These are phyloP conservation scores for Ammodytes marinus DNA, from an alignment of 2,113 vertebrate species.

Conservation along the genomic window DNA sequence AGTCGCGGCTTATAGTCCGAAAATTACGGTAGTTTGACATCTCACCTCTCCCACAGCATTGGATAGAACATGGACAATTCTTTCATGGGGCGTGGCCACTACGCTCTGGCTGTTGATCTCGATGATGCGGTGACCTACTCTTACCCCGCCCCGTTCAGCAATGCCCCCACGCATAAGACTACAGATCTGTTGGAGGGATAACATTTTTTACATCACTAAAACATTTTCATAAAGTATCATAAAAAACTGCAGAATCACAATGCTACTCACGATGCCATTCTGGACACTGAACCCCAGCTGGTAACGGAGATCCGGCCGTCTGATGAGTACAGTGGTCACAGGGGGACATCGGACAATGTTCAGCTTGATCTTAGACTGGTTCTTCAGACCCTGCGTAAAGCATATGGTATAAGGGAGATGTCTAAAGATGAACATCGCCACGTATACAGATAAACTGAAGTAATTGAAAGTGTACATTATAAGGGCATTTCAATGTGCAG, in stretches of 20 bases:
- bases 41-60: constrained; percentile 96
- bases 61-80: constrained; percentile 97
- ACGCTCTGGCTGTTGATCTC: constrained; percentile 98
- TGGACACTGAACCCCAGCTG: constrained; percentile 98
- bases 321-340: constrained; percentile 96
- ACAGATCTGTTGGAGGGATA: constrained; percentile 88
- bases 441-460: neutral
- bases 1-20: too few species aligned
- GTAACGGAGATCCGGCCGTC: constrained; percentile 94
- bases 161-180: constrained; percentile 99
- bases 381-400: constrained; percentile 91
- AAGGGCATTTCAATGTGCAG: too few species aligned
- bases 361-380: constrained; percentile 92
- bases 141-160: constrained; percentile 94
- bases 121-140: constrained; percentile 98
- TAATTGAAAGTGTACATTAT: too few species aligned
- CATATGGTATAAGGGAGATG: neutral
- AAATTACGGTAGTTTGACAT: neutral
- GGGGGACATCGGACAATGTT: constrained; percentile 98
- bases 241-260: neutral
- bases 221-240: neutral
- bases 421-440: neutral
- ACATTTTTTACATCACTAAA: neutral
- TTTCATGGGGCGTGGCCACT: constrained; percentile 96
- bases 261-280: constrained; percentile 94